Evolutionary conservation across 2,113 vertebrate genomes (phyloP), one percentile per base, ranked within the genome.

Genomic region (Bos indicus): DNA sequence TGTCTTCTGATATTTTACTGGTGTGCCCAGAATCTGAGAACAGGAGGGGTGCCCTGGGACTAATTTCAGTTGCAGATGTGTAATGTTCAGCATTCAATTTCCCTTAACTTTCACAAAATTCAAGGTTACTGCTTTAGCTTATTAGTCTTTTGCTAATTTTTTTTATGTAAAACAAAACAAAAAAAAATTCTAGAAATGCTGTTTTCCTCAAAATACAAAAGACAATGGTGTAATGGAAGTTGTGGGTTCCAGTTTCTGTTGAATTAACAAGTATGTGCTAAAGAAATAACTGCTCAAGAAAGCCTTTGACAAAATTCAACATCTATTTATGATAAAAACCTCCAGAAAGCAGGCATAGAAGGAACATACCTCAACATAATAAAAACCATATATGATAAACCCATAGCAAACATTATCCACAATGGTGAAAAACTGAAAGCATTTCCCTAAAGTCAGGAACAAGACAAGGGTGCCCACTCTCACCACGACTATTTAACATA

Each of bases 1-100:
- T 67, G 97, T 98, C 98, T 98, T 98, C 95, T 92, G 85, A 11
- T 97, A 82, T 98, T 99, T 98, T 97, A 99, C 90, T 51, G 13
- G 95, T 97, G 83, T 17, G 92, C 96, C 90, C 30, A 43, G 97
- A 95, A 98, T 97, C 91, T 89, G 95, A 2, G 2, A 95, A 81
- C 2, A 19, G 95, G 98, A 99, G 84, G 96, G 88, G 74, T 91
- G 95, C 0, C 2, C 15, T 21, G 98, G 98, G 98, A 98, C 93
- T 96, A 98, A 98, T 98, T 98, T 98, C 94, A 95, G 94, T 96
- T 97, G 96, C 97, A 98, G 95, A 96, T 98, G 80, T 93, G 93
- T 40, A 97, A 95, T n/a, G 96, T 90, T 71, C 87, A 94, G 64
- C 91, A 98, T 98, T 98, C 94, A 92, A 98, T 98, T 97, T 88